Evolutionary conservation across 2,797 vertebrate genomes (phyloP).

Genomic region (Lithobates pipiens): DNA sequence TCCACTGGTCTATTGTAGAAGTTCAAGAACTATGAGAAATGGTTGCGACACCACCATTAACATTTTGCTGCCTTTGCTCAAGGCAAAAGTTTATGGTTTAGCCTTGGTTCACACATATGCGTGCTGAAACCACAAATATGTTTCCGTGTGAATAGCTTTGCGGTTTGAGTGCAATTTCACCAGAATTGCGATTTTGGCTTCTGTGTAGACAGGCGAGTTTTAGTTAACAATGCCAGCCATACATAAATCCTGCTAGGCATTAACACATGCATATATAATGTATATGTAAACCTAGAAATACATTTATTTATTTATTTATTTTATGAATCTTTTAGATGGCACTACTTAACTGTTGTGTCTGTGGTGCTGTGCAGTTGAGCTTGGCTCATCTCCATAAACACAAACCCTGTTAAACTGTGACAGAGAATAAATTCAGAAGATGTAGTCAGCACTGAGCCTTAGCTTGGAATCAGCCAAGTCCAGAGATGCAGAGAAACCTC

Average conservation of each 20-base stretch:
- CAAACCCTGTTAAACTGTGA: conserved; percentile 9
- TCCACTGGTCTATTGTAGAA: background rate
- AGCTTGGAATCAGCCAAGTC: conserved; percentile 17
- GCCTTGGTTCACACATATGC: too few relatives aligned
- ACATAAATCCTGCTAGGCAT: background rate
- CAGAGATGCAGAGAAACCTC: conserved; percentile 30
- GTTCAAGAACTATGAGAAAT: background rate
- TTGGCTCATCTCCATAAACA: conserved; percentile 9
- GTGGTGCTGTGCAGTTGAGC: conserved; percentile 17
- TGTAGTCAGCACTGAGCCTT: background rate
- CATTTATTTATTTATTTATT: background rate
- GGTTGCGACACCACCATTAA: background rate
- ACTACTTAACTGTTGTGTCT: conserved; percentile 5
- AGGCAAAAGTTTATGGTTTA: background rate
- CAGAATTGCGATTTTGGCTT: too few relatives aligned
- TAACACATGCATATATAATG: background rate
- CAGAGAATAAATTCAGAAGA: conserved; percentile 17
- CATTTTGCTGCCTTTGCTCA: background rate
- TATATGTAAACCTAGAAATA: background rate
- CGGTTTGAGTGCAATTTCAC: too few relatives aligned
- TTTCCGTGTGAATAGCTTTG: too few relatives aligned
- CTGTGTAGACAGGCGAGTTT: too few relatives aligned
- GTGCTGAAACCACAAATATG: too few relatives aligned
- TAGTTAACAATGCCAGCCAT: too few relatives aligned
- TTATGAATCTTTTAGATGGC: background rate